phyloP scores from a whole-genome alignment of 2,797 vertebrate species.

The Eidolon dupreanum region DNA sequence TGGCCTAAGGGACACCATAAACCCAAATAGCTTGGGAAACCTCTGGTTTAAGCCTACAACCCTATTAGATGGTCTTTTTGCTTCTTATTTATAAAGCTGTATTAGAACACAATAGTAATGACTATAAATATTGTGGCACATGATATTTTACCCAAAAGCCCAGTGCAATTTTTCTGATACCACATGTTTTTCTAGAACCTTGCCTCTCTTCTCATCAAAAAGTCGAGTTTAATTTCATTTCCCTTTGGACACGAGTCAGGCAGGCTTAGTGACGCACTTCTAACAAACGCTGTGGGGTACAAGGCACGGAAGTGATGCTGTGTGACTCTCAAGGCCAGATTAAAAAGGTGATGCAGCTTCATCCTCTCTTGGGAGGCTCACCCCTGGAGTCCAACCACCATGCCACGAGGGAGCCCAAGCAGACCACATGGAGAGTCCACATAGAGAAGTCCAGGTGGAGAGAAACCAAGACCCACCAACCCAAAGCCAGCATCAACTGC shows the following conservation, averaged over 20 bases:
- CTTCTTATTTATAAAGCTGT: not conserved
- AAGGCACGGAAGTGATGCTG: accelerated
- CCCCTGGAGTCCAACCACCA: not conserved
- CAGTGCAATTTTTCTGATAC: not conserved
- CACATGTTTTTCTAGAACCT: not conserved
- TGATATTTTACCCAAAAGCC: not conserved
- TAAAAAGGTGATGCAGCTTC: not conserved
- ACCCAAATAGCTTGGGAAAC: not conserved
- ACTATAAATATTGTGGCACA: not conserved
- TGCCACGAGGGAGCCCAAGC: not conserved
- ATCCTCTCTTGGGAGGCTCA: not conserved
- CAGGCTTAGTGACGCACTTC: not conserved
- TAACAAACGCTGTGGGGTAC: not conserved
- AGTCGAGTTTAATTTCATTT: not conserved
- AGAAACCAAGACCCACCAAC: not conserved
- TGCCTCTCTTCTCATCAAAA: not conserved
- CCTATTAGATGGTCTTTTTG: not conserved
- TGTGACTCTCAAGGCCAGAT: not conserved
- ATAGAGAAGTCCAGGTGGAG: not conserved
- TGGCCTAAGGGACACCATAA: not conserved
- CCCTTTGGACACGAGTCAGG: not conserved
- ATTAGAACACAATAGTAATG: not conserved
- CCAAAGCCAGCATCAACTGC: not conserved
- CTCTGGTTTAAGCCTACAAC: not conserved
- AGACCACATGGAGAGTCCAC: not conserved